Base-by-base conservation (phyloP, 2,888 invertebrate genomes). In the Drosophila atroscutellata region DNA sequence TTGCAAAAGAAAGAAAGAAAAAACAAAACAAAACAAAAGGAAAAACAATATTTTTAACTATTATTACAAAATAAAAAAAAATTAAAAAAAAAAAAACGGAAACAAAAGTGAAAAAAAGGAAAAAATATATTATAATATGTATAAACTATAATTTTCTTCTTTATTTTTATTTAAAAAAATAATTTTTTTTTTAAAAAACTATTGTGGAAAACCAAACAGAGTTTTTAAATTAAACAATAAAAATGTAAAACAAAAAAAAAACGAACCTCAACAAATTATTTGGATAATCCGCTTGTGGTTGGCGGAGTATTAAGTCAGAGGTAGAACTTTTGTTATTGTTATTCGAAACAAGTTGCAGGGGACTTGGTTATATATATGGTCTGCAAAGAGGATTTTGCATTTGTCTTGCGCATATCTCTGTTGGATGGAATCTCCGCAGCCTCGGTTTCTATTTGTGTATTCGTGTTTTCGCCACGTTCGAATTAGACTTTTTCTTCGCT, bases 121-220 rank as follows among this genome's bases (percentile, higher is more conserved):
- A 73, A 76, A 77, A 85, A 81, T 80, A 82, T 75, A 78, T 83
- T 74, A 74, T 69, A 75, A 45, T 45, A 45, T 83, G 51, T 51
- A 32, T 80, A 76, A 75, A 80, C 61, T 80, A 84, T 81, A 80
- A 81, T 83, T 86, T 86, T 86, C 75, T 70, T 80, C 77, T 74
- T 81, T 74, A 80, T 87, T 81, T 84, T 85, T 73, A 78, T 68
- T 66, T 72, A 70, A 49, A 68, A 70, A 76, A 75, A n/a, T 20
- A 51, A 20, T 4, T 45, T 45, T 45, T 20, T 28, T 45, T 45
- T 45, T 13, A 75, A 75, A 71, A 74, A 86, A 84, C 82, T 85
- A 84, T 83, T 85, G 83, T 87, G 83, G 81, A 81, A 80, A 80
- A 86, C 80, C 82, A 85, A 82, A 82, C 87, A 86, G 3, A 15